These are phyloP conservation scores for Chymomyza caudatula DNA, from an alignment of 2,888 invertebrate genomes.

Conservation along the genomic window DNA sequence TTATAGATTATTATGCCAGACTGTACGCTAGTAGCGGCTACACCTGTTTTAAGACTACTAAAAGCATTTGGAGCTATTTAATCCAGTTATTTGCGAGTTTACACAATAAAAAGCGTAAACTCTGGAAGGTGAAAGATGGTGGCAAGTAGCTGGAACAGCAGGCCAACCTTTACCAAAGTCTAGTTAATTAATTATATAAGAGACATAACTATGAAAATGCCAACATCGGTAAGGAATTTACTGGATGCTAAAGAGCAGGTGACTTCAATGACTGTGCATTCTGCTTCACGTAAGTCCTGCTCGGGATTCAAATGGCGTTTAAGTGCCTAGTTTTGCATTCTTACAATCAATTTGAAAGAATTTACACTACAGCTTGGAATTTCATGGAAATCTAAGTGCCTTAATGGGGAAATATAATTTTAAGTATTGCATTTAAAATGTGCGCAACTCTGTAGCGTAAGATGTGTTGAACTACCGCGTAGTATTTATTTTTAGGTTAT, in stretches of 20 bases:
- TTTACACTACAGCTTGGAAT: background rate
- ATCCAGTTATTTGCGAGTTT: conserved; percentile 71
- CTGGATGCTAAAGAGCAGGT: background rate
- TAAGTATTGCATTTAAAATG: too few species aligned
- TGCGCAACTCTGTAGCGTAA: too few species aligned
- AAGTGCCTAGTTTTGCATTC: background rate
- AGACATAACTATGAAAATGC: background rate
- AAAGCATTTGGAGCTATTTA: conserved; percentile 70
- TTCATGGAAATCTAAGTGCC: background rate
- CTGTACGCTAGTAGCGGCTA: conserved; percentile 37
- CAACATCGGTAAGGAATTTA: background rate
- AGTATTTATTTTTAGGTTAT: too few species aligned
- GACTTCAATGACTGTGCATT: background rate
- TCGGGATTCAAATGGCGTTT: background rate
- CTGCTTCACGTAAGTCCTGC: background rate
- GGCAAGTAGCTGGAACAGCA: conserved; percentile 19
- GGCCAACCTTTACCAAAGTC: conserved; percentile 40
- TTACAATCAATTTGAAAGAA: background rate
- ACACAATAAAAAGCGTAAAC: conserved; percentile 65
- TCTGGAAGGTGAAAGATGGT: conserved; percentile 27
- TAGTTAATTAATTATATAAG: conserved; percentile 61
- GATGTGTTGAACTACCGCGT: too few species aligned
- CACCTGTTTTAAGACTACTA: conserved; percentile 66
- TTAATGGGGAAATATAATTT: too few species aligned
- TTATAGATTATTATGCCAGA: conserved; percentile 18